Evolutionary conservation across 2,113 vertebrate genomes (phyloP).

Genomic region (Cebidichthys violaceus): DNA sequence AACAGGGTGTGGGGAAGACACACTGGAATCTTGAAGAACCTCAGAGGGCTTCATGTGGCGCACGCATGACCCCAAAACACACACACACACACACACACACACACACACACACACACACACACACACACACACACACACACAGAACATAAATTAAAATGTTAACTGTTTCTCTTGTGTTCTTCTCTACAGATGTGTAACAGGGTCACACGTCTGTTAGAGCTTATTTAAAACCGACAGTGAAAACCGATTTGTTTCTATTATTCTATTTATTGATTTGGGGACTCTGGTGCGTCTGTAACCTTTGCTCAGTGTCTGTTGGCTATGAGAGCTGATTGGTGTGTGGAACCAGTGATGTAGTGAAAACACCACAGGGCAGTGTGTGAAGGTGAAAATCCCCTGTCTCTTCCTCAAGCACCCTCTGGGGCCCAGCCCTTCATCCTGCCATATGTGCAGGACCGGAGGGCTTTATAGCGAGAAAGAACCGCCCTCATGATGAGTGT

Average conservation of each 20-base stretch:
- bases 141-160: constrained; percentile 36
- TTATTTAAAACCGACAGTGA: background rate
- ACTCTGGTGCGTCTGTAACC: constrained; percentile 19
- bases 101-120: background rate
- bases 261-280: no score
- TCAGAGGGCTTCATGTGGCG: constrained; percentile 57
- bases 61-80: constrained; percentile 60
- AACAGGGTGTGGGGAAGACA: constrained; percentile 63
- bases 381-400: constrained; percentile 53
- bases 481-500: constrained; percentile 15
- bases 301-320: constrained; percentile 16
- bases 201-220: background rate
- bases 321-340: constrained; percentile 53
- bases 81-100: background rate
- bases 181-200: background rate
- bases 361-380: constrained; percentile 55
- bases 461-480: constrained; percentile 1
- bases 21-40: constrained; percentile 57
- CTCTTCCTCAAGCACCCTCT: constrained; percentile 5
- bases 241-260: constrained; percentile 6
- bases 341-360: constrained; percentile 33
- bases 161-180: constrained; percentile 22
- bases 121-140: background rate
- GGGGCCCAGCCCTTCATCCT: constrained; percentile 5
- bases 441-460: constrained; percentile 26